Base-by-base conservation (phyloP, 2,113 vertebrate genomes). In the Gasterosteus nipponicus region DNA sequence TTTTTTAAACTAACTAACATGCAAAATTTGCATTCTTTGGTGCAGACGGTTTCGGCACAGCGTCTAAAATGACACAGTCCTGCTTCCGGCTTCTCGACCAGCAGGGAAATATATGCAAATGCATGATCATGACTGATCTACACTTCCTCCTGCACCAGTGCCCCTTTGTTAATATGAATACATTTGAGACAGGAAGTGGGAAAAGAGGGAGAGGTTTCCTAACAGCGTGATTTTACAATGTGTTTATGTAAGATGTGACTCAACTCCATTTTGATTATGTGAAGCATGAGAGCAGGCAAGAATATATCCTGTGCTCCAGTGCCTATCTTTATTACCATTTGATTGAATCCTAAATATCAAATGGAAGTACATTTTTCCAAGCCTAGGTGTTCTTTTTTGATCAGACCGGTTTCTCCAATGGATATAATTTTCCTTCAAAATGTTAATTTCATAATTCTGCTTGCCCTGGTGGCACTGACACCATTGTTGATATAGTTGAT, bases 181-280 rank as follows among this genome's bases (percentile, higher is more conserved):
- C 35, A 77, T 62, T 10, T 53, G 8, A 75, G 58, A 60, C 15
- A 59, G 39, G 33, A 60, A 69, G 58, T 35, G 46, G 33, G 58
- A 51, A 60, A 75, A 75, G 5, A 19, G 57, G 35, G 19, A 42
- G 38, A 63, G 10, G 69, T 46, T 62, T 73, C 46, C 29, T 19
- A 35, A 70, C 38, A 22, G 42, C 29, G 14, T 44, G 38, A 75
- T 58, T 71, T 81, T 62, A 53, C 58, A 56, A 53, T 67, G 54
- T 69, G 69, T 81, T 78, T 81, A 80, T 54, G 41, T 80, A 65
- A 82, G 67, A 66, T 1, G 38, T 81, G 56, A 83, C 42, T 82
- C 65, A 70, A 19, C 57, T 64, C 41, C 26, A 3, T 49, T 26
- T 42, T 33, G 76, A 77, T 69, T 69, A 74, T 26, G 47, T 33